Evolutionary conservation across 2,888 invertebrate species (phyloP).

Genomic region (Odontomyia ornata): DNA sequence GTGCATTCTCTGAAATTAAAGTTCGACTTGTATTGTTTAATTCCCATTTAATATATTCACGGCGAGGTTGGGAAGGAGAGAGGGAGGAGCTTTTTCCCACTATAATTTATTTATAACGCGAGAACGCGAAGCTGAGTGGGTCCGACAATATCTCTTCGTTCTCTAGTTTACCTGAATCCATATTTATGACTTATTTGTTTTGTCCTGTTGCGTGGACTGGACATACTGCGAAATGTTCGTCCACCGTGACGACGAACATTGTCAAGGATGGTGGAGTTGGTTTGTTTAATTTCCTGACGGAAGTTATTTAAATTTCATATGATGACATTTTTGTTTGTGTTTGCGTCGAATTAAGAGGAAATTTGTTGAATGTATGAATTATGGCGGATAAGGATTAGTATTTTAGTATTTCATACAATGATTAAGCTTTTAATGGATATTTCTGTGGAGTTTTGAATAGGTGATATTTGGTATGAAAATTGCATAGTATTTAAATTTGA

Average conservation of each 20-base stretch:
- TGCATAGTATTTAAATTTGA: too few relatives aligned
- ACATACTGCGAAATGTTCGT: not conserved
- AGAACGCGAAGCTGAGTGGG: too few relatives aligned
- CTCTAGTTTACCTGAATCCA: conserved; percentile 26
- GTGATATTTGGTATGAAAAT: too few relatives aligned
- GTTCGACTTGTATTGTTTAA: not conserved
- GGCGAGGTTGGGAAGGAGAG: too few relatives aligned
- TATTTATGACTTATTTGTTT: conserved; percentile 32
- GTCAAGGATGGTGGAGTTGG: not conserved
- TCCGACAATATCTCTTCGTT: too few relatives aligned
- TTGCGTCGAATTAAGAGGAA: not conserved
- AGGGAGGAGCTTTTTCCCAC: not conserved
- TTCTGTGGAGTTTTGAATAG: too few relatives aligned
- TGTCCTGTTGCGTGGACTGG: conserved; percentile 24
- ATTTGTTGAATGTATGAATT: conserved; percentile 23
- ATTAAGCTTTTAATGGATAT: too few relatives aligned
- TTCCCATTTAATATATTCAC: too few relatives aligned
- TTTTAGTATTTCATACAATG: too few relatives aligned
- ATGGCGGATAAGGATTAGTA: not conserved
- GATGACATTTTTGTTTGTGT: conserved; percentile 7
- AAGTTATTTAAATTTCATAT: conserved; percentile 33
- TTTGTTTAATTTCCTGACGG: conserved; percentile 41
- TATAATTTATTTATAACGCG: too few relatives aligned
- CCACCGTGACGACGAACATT: not conserved
- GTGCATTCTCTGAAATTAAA: conserved; percentile 19